Percentiles rank a stretch among this genome's conserved stretches.
Evolutionary conservation across 2,113 vertebrate species (phyloP).

Genomic region (Casuarius casuarius): DNA sequence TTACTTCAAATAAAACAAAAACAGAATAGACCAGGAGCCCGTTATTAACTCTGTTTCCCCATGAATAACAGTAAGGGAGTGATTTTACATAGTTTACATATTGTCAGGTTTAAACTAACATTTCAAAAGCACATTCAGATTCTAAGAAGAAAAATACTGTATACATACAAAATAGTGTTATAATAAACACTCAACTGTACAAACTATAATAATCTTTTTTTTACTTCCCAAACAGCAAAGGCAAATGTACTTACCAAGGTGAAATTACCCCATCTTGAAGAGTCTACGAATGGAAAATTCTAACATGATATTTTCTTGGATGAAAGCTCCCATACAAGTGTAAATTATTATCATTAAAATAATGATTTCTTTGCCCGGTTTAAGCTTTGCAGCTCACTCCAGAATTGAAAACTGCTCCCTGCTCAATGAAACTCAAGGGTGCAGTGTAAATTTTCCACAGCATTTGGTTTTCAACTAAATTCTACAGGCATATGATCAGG

Average conservation of each 20-base stretch:
- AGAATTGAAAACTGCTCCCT: constrained; percentile 18
- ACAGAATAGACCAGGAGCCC: neutral
- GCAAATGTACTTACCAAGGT: constrained; percentile 34
- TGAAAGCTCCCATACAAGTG: constrained; percentile 61
- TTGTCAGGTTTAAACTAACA: neutral
- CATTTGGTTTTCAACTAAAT: neutral
- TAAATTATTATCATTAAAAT: constrained; percentile 73
- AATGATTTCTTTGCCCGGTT: constrained; percentile 37
- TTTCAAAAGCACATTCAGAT: neutral
- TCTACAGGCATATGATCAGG: neutral
- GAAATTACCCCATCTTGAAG: constrained; percentile 54
- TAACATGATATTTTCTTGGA: constrained; percentile 43
- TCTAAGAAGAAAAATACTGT: neutral
- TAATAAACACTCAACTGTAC: constrained; percentile 27
- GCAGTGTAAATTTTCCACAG: constrained; percentile 10
- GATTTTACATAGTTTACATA: neutral
- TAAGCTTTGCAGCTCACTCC: constrained; percentile 18
- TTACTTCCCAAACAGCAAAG: constrained; percentile 21
- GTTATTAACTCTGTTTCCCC: neutral
- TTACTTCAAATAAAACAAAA: neutral
- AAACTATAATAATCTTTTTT: constrained; percentile 40
- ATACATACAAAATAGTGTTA: constrained; percentile 55
- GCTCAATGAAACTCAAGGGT: constrained; percentile 33
- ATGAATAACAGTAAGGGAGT: neutral
- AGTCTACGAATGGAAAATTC: constrained; percentile 32